phyloP scores from a whole-genome alignment of 2,797 vertebrate genomes.

The Rhadinocentrus ornatus region DNA sequence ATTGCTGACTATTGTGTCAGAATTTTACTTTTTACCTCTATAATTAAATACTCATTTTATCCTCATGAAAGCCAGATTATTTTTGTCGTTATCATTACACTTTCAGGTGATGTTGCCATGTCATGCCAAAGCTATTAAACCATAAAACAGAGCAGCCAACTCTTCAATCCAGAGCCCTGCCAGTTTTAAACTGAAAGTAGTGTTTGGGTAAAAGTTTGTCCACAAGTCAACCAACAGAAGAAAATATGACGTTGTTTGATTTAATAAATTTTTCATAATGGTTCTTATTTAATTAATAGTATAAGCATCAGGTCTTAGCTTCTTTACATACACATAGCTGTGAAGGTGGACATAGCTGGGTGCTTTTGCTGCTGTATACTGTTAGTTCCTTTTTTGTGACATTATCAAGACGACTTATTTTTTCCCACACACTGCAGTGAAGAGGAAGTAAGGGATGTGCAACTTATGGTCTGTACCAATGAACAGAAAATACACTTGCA shows the following conservation, averaged over 20 bases:
- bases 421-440: too few species aligned
- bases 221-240: not conserved
- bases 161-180: not conserved
- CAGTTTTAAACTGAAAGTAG: not conserved
- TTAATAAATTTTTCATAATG: not conserved
- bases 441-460: too few species aligned
- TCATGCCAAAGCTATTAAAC: constrained; percentile 27
- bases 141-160: constrained; percentile 30
- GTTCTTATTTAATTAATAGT: not conserved
- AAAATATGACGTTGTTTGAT: not conserved
- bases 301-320: not conserved
- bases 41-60: constrained; percentile 29
- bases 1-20: not conserved
- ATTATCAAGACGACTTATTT: not conserved
- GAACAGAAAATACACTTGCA: constrained; percentile 10
- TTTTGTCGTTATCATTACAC: constrained; percentile 15
- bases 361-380: not conserved
- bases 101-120: constrained; percentile 50
- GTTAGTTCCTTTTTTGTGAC: not conserved
- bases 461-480: not conserved
- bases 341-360: not conserved
- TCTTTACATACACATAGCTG: not conserved
- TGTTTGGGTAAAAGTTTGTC: not conserved
- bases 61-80: constrained; percentile 24
- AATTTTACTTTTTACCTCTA: not conserved